phyloP scores from a whole-genome alignment of 2,113 vertebrate species.

The Corythornis vintsioides region DNA sequence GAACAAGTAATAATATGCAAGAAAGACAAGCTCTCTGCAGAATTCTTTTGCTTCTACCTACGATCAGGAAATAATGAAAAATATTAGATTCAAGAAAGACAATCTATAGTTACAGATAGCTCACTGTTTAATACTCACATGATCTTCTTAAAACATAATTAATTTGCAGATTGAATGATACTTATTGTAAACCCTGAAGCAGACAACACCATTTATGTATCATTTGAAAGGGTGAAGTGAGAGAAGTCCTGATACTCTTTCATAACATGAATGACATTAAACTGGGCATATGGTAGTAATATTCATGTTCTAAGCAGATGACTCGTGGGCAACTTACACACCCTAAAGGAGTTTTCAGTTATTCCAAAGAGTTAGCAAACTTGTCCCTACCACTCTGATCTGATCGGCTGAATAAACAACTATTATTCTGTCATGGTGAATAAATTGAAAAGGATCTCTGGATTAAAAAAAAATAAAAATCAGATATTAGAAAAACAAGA shows the following conservation, averaged over 20 bases:
- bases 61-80: neutral
- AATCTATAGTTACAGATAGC: neutral
- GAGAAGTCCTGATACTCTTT: neutral
- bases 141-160: neutral
- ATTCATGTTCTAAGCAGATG: neutral
- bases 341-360: neutral
- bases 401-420: neutral
- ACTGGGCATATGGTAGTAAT: neutral
- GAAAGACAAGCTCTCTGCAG: neutral
- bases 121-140: neutral
- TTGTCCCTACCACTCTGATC: neutral
- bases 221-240: neutral
- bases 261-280: neutral
- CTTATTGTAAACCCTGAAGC: neutral
- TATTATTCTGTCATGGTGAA: neutral
- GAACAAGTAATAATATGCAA: neutral
- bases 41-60: neutral
- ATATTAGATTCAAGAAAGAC: neutral
- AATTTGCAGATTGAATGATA: neutral
- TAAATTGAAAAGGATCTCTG: neutral
- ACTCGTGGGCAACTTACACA: neutral
- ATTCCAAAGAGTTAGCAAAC: neutral
- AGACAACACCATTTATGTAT: neutral
- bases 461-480: neutral
- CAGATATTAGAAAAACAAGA: neutral